A percentile compares a stretch with the other conserved stretches of the same genome.
phyloP scores from a whole-genome alignment of 1,140 invertebrate genomes.

The Apocrypta bakeri region DNA sequence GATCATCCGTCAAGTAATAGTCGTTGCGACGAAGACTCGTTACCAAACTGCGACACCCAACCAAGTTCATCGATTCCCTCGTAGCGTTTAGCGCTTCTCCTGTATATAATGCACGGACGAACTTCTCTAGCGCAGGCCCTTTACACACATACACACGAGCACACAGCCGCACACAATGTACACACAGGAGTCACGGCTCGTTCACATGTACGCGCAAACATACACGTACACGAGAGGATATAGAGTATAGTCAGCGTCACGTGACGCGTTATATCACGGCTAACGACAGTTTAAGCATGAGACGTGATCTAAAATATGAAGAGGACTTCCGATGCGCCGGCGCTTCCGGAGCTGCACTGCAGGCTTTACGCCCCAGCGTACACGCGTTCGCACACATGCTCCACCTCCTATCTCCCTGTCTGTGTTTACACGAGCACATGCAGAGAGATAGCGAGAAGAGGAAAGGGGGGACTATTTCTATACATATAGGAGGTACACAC shows the following conservation, averaged over 20 bases:
- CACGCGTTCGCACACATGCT: neutral
- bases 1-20: neutral
- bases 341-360: neutral
- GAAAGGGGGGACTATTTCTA: neutral
- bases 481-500: no score
- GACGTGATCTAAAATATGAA: slow-evolving; percentile 44
- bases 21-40: neutral
- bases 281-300: slow-evolving; percentile 46
- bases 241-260: neutral
- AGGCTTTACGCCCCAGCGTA: neutral
- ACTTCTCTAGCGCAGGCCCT: neutral
- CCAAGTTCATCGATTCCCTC: neutral
- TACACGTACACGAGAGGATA: neutral
- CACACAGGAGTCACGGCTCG: neutral
- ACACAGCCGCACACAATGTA: no score
- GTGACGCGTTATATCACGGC: slow-evolving; percentile 18
- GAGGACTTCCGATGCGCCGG: slow-evolving; percentile 2
- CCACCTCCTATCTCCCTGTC: no score
- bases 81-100: neutral
- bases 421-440: neutral
- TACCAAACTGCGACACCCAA: neutral
- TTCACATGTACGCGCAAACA: neutral
- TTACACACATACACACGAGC: neutral
- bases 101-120: neutral
- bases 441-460: no score